Evolutionary conservation across 2,797 vertebrate genomes (phyloP), one percentile per base, ranked within the genome.

Genomic region (Syndactyla subalaris): DNA sequence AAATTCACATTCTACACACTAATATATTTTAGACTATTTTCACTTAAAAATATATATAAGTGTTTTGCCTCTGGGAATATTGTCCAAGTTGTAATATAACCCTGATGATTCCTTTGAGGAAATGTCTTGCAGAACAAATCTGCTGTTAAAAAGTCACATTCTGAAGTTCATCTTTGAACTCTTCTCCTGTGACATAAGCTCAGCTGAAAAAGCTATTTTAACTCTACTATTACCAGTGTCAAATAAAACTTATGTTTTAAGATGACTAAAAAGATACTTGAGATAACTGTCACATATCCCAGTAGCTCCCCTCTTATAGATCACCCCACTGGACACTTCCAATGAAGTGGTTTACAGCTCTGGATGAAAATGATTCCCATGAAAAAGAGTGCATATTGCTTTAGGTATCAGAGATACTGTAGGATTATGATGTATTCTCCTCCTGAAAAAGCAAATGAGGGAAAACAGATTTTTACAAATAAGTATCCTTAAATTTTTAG

Each of bases 81-180:
- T 87, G 38, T 63, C 29, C 46, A 75, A 81, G 83, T 91, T 94
- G 62, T 38, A 90, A 30, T 61, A 81, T 61, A 95, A 92, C 58
- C 20, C 26, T 67, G 65, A 77, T 45, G 46, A 93, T 85, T 75
- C 46, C 68, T 75, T 58, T 51, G 58, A 75, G 55, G 66, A 95
- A 94, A 86, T 2, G 12, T 24, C 51, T 86, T 12, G 6, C 38
- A 84, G 77, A 68, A 75, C 23, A 81, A 84, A 78, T 66, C n/a
- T 58, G 38, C 70, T 84, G 66, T 81, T 93, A 87, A 86, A 93
- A 77, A 78, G 88, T 79, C 94, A 91, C 66, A 62, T 85, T 85
- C 36, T 62, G 58, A 88, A 68, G 41, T 88, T 94, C 71, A 91
- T 66, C 84, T 93, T 93, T 95, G 71, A 90, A 93, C 58, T 36